These are phyloP conservation scores for Panorpa germanica DNA, from an alignment of 2,888 invertebrate genomes.

Conservation along the genomic window DNA sequence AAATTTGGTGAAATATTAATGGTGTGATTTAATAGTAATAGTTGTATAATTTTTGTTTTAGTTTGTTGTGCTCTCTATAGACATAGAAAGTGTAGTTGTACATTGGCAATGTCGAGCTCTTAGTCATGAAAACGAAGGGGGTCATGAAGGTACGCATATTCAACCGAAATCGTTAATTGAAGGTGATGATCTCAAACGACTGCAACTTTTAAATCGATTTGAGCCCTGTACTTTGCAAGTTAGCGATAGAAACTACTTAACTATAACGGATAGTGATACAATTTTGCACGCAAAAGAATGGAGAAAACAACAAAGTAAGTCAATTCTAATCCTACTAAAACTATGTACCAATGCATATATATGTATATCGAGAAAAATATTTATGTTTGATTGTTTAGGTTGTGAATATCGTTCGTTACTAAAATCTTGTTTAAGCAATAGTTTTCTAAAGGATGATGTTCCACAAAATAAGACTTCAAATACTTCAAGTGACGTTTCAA, in stretches of 20 bases:
- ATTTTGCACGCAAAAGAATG: slow-evolving; percentile 61
- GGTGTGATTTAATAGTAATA: slow-evolving; percentile 1
- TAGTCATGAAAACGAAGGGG: slow-evolving; percentile 28
- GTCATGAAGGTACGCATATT: slow-evolving; percentile 34
- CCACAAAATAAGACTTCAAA: no score
- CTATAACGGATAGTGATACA: slow-evolving; percentile 53
- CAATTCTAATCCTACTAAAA: no score
- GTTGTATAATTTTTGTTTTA: slow-evolving; percentile 16
- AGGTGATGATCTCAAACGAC: slow-evolving; percentile 61
- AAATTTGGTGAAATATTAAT: slow-evolving; percentile 1
- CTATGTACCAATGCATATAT: no score
- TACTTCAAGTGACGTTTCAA: no score
- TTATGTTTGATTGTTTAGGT: no score
- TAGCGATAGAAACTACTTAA: slow-evolving; percentile 72
- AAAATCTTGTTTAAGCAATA: no score
- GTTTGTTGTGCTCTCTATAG: slow-evolving; percentile 68
- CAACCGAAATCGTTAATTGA: slow-evolving; percentile 48
- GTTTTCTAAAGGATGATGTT: no score
- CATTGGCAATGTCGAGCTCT: slow-evolving; percentile 73
- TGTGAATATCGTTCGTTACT: no score
- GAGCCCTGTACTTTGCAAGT: slow-evolving; percentile 79
- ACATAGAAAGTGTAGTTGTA: slow-evolving; percentile 63
- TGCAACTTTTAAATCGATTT: slow-evolving; percentile 70
- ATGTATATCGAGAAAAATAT: no score
- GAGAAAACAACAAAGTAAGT: slow-evolving; percentile 43